Base-by-base conservation (phyloP, 2,888 invertebrate species). In the Mythimna ferrago region DNA sequence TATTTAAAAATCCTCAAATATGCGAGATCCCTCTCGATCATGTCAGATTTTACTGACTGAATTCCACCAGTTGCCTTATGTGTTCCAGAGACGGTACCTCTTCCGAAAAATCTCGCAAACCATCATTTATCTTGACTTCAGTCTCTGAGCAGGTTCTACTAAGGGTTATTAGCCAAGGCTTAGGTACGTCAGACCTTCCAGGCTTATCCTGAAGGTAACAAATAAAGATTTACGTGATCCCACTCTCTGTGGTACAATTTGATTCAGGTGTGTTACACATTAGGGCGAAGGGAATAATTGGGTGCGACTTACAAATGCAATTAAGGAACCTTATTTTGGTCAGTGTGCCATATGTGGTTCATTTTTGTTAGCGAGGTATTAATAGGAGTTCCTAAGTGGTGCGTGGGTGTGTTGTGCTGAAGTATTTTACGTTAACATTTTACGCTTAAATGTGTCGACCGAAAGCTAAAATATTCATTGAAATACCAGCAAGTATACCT, bases 281-380 rank as follows among this genome's bases (percentile, higher is more conserved):
- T 66, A 66, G 21, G 41, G 51, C 11, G 69, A 32, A 21, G 19
- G 21, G 44, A 48, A 78, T 67, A 78, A 78, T 82, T 67, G 38
- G 51, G 60, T 32, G 53, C n/a, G 35, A 64, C 58, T 60, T 71
- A 70, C 10, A 66, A 82, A 82, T 61, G 56, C 58, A 67, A 67
- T 81, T 81, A 75, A 16, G 54, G 26, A 19, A 61, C 32, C 66
- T 63, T 38, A 62, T 35, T 73, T 65, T 51, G 62, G 56, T 41
- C 54, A 21, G 66, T 75, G 66, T 62, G 51, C 66, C 32, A 32
- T 58, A n/a, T 14, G 10, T 51, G 10, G 26, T 48, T 65, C 38
- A 51, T 66, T 63, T 63, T 54, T 32, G 21, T 54, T 68, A 32
- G 11, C 61, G 11, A 38, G 21, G 5, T 38, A 56, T 35, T 44